Base-by-base conservation (phyloP, 2,888 invertebrate genomes). In the Mechanitis mazaeus region DNA sequence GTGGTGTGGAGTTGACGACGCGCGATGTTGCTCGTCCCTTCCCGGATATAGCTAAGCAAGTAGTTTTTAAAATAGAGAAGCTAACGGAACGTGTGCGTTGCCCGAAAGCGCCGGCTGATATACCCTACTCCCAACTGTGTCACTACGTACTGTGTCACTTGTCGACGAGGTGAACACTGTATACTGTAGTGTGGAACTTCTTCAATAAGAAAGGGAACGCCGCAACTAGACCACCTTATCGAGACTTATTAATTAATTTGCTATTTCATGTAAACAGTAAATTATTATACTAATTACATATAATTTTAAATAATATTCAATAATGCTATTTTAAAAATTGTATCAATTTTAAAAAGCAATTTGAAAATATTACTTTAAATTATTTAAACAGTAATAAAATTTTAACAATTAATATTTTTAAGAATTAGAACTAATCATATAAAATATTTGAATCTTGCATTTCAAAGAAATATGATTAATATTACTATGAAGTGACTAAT, bases 31-130 rank as follows among this genome's bases (percentile, higher is more conserved):
- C 82, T 57, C 58, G 80, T 83, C 89, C 88, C 89, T 90, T 88
- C 83, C 88, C 88, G 87, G 88, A 88, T 90, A 89, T 85, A 85
- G 85, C 78, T 77, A 78, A 83, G 78, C 81, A 85, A 85, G 85
- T 85, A 82, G 83, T 85, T 87, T 88, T 87, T 87, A 84, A 86
- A 89, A 87, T 88, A 89, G 85, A 87, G 88, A 86, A 87, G 81
- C 84, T 83, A 87, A 86, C 87, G 87, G 85, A 86, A 87, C 88
- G 87, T 85, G 87, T 86, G 81, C 81, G 83, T 84, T 75, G 87
- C 80, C 87, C 86, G 85, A 87, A 87, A 87, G 88, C 87, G 83
- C 84, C 87, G 81, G 79, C 78, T 80, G 85, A 80, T 89, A 85
- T 88, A 86, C 85, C 85, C 85, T 78, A 81, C 81, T 80, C 77